These are phyloP conservation scores for Sarcophaga peregrina DNA, from an alignment of 1,140 invertebrate genomes.

Conservation along the genomic window DNA sequence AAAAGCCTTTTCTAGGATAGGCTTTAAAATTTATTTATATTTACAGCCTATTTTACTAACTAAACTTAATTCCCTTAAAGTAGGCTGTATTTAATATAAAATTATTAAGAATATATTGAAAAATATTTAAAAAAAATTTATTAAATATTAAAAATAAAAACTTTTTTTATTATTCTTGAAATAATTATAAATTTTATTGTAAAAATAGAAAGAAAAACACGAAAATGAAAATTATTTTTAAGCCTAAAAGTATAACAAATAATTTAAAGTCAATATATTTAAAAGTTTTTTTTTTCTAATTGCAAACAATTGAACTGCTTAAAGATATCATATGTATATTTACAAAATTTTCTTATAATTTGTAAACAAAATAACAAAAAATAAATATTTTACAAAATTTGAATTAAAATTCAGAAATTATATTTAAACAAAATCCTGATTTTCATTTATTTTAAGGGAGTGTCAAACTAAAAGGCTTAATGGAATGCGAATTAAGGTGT, in stretches of 20 bases:
- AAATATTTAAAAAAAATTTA: not conserved
- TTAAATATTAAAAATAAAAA: not conserved
- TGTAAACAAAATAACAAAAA: not conserved
- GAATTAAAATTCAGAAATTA: not conserved
- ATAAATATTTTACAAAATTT: not conserved
- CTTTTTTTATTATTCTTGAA: not conserved
- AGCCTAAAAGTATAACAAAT: not conserved
- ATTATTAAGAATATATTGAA: too few relatives aligned
- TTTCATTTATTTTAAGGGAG: not conserved
- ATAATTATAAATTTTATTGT: not conserved
- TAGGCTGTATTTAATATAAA: too few relatives aligned
- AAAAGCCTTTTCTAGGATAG: too few relatives aligned
- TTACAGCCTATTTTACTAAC: too few relatives aligned
- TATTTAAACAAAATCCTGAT: too few relatives aligned
- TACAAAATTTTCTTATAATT: not conserved
- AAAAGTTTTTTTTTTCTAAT: not conserved
- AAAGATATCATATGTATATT: not conserved
- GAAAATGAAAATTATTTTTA: not conserved
- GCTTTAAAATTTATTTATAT: too few relatives aligned
- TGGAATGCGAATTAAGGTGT: too few relatives aligned
- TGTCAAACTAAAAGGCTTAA: too few relatives aligned
- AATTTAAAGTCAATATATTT: not conserved
- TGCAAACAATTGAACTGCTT: constrained; percentile 7
- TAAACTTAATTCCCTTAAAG: too few relatives aligned
- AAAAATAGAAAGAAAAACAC: not conserved